Evolutionary conservation across 2,113 vertebrate genomes (phyloP).

Genomic region (Theristicus caerulescens): DNA sequence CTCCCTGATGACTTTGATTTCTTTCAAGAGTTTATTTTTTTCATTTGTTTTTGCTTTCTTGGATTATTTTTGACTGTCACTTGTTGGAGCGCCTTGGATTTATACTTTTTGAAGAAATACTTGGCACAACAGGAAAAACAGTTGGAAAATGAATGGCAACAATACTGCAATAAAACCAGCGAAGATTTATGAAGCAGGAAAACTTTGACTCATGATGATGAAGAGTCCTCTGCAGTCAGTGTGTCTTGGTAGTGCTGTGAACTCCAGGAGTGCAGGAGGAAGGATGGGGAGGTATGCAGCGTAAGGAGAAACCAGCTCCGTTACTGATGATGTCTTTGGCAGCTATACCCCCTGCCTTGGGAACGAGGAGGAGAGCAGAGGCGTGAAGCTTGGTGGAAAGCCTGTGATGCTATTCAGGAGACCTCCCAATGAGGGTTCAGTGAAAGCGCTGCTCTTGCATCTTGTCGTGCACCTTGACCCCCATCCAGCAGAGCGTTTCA

Average conservation of each 20-base stretch:
- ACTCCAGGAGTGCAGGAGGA: background rate
- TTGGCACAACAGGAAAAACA: conserved; percentile 39
- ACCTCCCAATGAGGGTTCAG: background rate
- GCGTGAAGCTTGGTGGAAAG: background rate
- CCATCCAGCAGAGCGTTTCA: background rate
- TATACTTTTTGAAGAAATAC: conserved; percentile 34
- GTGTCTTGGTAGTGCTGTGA: background rate
- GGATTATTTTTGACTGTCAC: conserved; percentile 24
- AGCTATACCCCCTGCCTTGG: background rate
- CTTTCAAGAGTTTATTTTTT: background rate
- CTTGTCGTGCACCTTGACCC: background rate
- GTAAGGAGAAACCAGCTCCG: background rate
- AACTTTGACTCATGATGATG: background rate
- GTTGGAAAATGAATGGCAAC: conserved; percentile 6
- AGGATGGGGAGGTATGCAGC: background rate
- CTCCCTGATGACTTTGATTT: conserved; percentile 45
- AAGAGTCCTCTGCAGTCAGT: background rate
- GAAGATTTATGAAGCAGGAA: conserved; percentile 17
- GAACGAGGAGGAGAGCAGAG: background rate
- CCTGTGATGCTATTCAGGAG: background rate
- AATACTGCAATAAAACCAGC: background rate
- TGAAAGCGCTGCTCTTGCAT: fast-evolving
- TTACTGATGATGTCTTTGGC: background rate
- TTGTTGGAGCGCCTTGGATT: conserved; percentile 30
- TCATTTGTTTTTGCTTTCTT: conserved; percentile 59